phyloP scores from a whole-genome alignment of 2,888 invertebrate genomes.

The Margaritifera margaritifera region DNA sequence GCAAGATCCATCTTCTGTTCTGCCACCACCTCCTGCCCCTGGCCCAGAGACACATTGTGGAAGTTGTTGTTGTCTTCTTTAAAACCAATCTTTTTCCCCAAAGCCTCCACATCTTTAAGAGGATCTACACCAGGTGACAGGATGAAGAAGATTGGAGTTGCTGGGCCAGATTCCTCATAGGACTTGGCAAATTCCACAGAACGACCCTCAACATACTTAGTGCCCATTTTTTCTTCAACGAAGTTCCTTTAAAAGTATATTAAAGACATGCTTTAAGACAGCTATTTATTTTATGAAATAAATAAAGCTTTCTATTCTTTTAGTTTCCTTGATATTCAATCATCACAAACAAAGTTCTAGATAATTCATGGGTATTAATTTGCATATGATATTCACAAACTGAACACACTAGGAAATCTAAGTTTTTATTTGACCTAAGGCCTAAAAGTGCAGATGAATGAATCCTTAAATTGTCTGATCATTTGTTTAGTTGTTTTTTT shows the following conservation, averaged over 20 bases:
- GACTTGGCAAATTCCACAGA: constrained; percentile 94
- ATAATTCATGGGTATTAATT: too few species aligned
- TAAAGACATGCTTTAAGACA: too few species aligned
- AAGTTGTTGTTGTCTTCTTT: constrained; percentile 87
- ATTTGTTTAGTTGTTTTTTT: too few species aligned
- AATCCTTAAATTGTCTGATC: too few species aligned
- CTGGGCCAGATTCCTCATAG: constrained; percentile 93
- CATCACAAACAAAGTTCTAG: too few species aligned
- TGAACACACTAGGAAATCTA: too few species aligned
- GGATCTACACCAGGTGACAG: constrained; percentile 97
- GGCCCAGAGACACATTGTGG: constrained; percentile 95
- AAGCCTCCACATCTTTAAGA: constrained; percentile 92
- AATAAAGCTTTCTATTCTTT: too few species aligned
- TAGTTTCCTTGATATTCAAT: too few species aligned
- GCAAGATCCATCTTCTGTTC: constrained; percentile 93
- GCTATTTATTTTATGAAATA: too few species aligned
- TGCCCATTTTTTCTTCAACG: constrained; percentile 94
- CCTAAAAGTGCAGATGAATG: too few species aligned
- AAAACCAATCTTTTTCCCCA: constrained; percentile 88
- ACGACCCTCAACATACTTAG: constrained; percentile 90
- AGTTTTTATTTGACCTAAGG: too few species aligned
- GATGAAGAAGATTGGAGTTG: constrained; percentile 96
- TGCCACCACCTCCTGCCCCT: constrained; percentile 94
- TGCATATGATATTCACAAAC: too few species aligned
- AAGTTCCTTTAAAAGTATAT: constrained; percentile 80